Conservation (phyloP, 2,113 vertebrate genomes). For the Trichomycterus rosablanca region DNA sequence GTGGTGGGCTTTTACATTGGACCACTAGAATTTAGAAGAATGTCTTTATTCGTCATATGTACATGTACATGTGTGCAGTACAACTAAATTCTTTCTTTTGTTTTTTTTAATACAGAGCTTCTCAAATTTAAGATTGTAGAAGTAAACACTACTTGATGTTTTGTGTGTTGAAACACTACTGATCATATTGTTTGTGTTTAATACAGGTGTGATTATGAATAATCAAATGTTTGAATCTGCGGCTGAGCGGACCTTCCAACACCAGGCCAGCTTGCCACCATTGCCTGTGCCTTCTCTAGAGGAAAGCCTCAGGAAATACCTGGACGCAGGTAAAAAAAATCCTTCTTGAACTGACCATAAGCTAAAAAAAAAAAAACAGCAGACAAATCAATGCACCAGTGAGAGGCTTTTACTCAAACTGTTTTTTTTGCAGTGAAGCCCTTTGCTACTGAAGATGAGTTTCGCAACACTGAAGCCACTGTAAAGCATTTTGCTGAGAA, state of each 20-base stretch:
- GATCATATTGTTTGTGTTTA: neutral
- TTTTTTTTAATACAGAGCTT: no score
- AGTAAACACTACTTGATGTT: no score
- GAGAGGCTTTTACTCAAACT: neutral
- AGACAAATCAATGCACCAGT: no score
- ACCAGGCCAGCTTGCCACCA: conserved; percentile 80
- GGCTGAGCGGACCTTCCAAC: conserved; percentile 84
- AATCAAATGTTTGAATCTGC: conserved; percentile 69
- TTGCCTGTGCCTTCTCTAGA: conserved; percentile 83
- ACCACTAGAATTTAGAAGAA: no score
- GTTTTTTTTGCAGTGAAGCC: conserved; percentile 74
- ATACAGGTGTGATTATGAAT: conserved; percentile 69
- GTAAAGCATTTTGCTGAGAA: conserved; percentile 81
- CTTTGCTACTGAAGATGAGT: conserved; percentile 81
- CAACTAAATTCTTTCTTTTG: no score
- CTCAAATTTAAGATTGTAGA: no score
- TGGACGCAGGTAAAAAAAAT: conserved; percentile 86
- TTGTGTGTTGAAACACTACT: no score
- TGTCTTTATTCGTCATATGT: no score
- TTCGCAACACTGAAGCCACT: conserved; percentile 71
- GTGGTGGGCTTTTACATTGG: no score
- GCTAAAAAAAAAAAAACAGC: no score
- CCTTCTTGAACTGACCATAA: no score
- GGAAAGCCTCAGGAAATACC: conserved; percentile 83
- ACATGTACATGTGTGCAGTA: no score